Base-by-base conservation (phyloP, 2,888 invertebrate genomes). In the Candidula unifasciata region DNA sequence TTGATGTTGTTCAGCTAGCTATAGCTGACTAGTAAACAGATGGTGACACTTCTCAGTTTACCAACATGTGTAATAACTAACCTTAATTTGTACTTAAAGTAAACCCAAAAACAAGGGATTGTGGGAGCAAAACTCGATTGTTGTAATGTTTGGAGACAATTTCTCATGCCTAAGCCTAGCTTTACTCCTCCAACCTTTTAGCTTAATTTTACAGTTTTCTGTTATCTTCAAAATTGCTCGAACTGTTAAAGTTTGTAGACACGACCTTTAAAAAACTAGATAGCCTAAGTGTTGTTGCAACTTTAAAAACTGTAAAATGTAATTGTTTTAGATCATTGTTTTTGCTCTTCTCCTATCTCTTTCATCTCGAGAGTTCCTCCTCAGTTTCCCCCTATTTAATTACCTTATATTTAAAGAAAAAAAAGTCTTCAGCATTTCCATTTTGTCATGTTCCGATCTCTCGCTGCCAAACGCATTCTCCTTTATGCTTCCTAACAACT, bases 291-390 rank as follows among this genome's bases (percentile, higher is more conserved):
- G 66, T 64, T 79, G 79, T 79, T 44, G 66, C 64, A 8, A 35
- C 24, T 18, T 79, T 37, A 79, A 78, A 76, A 77, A 77, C 27
- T 30, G 37, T 79, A 66, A 66, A 79, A 79, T 79, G 35, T 79
- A 66, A 79, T 79, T 79, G 79, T 79, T 79, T 64, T 66, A 10
- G n/a, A 79, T 30, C 54, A 60, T 57, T 30, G 18, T 60, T 54
- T 60, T 30, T n/a, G 6, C 18, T 60, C 60, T 60, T 33, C 21
- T 69, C 30, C 69, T n/a, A 30, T 69, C 52, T 52, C 44, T 0
- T 44, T 73, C 73, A 24, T 44, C 60, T 77, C 77, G 57, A 33
- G 18, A 8, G n/a, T 77, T 24, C 30, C 77, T 60, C n/a, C 57
- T 21, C 24, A 30, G 10, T 33, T 44, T 30, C 6, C 33, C 21